Evolutionary conservation across 2,113 vertebrate genomes (phyloP), one percentile per base, ranked within the genome.

Genomic region (Crotalus helleri): DNA sequence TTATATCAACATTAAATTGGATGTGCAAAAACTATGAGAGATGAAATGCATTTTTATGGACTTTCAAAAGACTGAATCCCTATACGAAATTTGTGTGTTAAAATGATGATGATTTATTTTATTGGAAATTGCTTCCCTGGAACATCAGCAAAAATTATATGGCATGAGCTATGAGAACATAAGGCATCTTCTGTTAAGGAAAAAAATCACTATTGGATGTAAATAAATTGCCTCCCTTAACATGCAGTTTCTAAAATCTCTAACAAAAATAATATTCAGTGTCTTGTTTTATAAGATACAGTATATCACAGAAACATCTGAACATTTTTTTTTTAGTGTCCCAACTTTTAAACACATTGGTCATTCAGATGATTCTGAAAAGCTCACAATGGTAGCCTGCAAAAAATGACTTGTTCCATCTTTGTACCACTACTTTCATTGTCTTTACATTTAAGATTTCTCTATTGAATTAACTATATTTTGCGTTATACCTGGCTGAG

Each of bases 261-360:
- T 19, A 29, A 54, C 12, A 90, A 0, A 74, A 55, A 91, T 33
- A 49, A 90, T 44, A 51, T 24, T 7, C 58, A 89, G 91, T n/a
- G 1, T 74, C 26, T 92, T 95, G 85, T 95, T 91, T 93, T 81
- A 17, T 69, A 87, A 10, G 1, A 49, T 23, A 69, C 5, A 51
- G 1, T 69, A 13, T 19, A 49, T 33, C 39, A 33, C 23, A 1
- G 9, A 64, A 46, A 64, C 21, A 87, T 88, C 26, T 26, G 6
- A 0, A 23, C 88, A 57, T 87, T 87, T 58, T 87, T 87, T 92
- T 87, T 58, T 87, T 87, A 46, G 33, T 87, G 53, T 54, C 74
- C 90, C 19, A 54, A 81, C 21, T 81, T 81, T 51, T 81, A 29
- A 91, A 51, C 23, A 55, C 17, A 92, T 19, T 24, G 3, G 55